phyloP scores from a whole-genome alignment of 2,888 invertebrate species.

The Agriopis leucophaearia region DNA sequence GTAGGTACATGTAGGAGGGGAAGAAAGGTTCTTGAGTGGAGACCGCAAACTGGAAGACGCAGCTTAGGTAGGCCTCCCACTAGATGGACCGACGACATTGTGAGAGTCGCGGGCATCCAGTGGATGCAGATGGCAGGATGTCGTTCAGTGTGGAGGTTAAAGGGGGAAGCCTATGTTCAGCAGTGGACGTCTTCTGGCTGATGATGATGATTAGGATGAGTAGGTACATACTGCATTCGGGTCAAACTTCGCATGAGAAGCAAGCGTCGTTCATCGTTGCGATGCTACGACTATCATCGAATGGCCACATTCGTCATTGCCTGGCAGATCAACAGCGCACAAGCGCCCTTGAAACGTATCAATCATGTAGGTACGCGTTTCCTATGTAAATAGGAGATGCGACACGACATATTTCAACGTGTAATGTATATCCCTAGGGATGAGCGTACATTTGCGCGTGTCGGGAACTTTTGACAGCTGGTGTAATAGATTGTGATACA shows the following conservation, averaged over 20 bases:
- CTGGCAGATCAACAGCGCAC: slow-evolving; percentile 39
- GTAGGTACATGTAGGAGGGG: background rate
- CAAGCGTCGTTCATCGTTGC: background rate
- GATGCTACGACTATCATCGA: slow-evolving; percentile 2
- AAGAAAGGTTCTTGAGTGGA: no score
- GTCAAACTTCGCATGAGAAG: background rate
- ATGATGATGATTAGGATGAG: no score
- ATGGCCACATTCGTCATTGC: background rate
- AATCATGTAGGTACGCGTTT: slow-evolving; percentile 75
- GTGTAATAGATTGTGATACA: slow-evolving; percentile 25
- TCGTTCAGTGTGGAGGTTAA: no score
- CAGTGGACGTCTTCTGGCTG: background rate
- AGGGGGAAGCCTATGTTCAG: no score
- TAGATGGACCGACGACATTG: no score
- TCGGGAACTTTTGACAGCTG: slow-evolving; percentile 25
- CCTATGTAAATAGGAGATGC: slow-evolving; percentile 72
- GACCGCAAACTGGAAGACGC: no score
- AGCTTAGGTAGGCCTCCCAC: no score
- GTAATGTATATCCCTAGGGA: slow-evolving; percentile 46
- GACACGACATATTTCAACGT: slow-evolving; percentile 56
- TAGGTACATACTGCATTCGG: background rate
- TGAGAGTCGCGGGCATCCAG: no score
- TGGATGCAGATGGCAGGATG: no score
- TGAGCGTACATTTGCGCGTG: slow-evolving; percentile 32
- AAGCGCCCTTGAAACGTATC: slow-evolving; percentile 64